These are phyloP conservation scores for Catharus minimus DNA, from an alignment of 2,113 vertebrate genomes.

Conservation along the genomic window DNA sequence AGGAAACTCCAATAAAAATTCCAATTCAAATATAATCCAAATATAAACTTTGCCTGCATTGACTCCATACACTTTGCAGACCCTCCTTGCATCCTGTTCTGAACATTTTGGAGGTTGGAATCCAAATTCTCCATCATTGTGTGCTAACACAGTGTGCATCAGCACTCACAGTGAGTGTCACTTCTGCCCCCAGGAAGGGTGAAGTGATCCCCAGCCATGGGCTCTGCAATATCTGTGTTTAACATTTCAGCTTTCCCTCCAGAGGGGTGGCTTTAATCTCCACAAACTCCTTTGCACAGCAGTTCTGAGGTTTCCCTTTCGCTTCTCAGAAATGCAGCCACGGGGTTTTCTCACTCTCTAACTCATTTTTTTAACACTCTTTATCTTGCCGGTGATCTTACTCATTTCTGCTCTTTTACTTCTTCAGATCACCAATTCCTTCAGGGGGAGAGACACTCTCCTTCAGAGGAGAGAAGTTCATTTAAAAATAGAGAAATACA, in stretches of 20 bases:
- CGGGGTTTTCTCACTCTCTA: background rate
- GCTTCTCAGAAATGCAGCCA: background rate
- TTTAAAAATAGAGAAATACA: background rate
- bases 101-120: background rate
- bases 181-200: background rate
- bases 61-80: background rate
- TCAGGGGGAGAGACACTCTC: background rate
- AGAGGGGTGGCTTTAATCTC: background rate
- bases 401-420: background rate
- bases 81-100: background rate
- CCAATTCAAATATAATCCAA: background rate
- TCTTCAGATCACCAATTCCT: background rate
- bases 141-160: constrained; percentile 7
- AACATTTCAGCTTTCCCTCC: background rate
- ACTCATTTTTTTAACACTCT: background rate
- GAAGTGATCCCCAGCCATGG: background rate
- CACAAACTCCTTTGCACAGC: background rate
- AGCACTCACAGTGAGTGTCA: background rate
- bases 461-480: background rate
- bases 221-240: background rate
- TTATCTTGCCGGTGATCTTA: background rate
- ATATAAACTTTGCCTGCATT: background rate
- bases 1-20: background rate
- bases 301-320: background rate
- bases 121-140: background rate